Percentiles rank a stretch among this genome's conserved stretches.
phyloP scores from a whole-genome alignment of 2,113 vertebrate species.

The Xiphophorus hellerii region DNA sequence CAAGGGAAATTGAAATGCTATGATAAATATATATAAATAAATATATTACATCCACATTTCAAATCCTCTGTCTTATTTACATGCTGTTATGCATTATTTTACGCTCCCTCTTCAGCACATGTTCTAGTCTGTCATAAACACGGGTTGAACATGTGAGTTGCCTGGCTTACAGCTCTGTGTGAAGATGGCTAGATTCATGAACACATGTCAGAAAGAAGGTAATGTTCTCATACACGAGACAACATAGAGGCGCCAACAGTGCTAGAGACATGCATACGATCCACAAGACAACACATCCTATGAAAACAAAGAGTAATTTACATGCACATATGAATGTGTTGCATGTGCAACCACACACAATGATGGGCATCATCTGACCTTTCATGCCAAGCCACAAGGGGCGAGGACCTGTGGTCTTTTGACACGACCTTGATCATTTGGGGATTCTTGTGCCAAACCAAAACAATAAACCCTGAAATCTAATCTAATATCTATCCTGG shows the following conservation, averaged over 20 bases:
- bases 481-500: slow-evolving; percentile 50
- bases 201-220: slow-evolving; percentile 14
- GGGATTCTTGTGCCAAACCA: slow-evolving; percentile 54
- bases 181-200: neutral
- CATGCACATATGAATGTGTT: slow-evolving; percentile 43
- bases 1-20: too few relatives aligned
- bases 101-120: neutral
- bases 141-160: neutral
- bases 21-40: neutral
- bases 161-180: neutral
- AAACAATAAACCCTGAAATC: slow-evolving; percentile 55
- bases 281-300: slow-evolving; percentile 24
- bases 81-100: slow-evolving; percentile 9
- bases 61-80: neutral
- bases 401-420: slow-evolving; percentile 14
- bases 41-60: neutral
- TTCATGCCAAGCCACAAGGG: slow-evolving; percentile 52
- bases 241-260: neutral
- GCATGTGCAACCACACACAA: neutral
- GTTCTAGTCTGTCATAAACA: neutral
- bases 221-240: neutral
- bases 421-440: slow-evolving; percentile 36
- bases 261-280: slow-evolving; percentile 61
- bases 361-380: slow-evolving; percentile 48
- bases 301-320: slow-evolving; percentile 24